Percentiles rank a stretch among this genome's conserved stretches.
Conservation (phyloP, 2,797 vertebrate genomes). For the Neomorphus geoffroyi region DNA sequence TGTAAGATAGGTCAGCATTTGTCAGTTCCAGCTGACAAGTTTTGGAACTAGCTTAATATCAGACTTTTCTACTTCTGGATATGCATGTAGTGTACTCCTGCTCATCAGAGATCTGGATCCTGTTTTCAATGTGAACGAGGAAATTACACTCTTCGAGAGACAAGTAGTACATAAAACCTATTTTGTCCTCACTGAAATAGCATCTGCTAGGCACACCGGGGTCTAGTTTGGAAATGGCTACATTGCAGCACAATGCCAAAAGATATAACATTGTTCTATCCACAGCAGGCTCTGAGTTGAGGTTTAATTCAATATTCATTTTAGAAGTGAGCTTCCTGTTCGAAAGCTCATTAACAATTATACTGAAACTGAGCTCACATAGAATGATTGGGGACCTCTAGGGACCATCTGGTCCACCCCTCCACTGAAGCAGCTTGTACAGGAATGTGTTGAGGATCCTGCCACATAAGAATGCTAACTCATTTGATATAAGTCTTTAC, state of each 20-base stretch:
- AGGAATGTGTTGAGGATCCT: background rate
- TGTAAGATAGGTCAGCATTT: background rate
- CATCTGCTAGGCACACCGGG: background rate
- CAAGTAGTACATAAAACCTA: background rate
- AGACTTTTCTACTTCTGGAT: background rate
- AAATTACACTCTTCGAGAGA: background rate
- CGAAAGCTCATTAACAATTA: background rate
- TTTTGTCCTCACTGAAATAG: background rate
- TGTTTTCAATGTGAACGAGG: conserved; percentile 19
- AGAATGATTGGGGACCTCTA: too few relatives aligned
- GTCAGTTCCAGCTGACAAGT: background rate
- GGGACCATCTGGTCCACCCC: too few relatives aligned
- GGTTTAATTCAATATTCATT: background rate
- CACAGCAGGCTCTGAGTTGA: background rate
- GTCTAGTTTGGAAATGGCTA: background rate
- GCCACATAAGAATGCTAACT: background rate
- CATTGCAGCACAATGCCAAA: background rate
- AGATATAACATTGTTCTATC: background rate
- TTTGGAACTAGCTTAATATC: background rate
- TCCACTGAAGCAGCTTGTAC: too few relatives aligned
- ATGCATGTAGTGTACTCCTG: background rate
- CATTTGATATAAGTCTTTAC: too few relatives aligned
- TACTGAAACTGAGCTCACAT: background rate
- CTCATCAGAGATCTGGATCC: conserved; percentile 3
- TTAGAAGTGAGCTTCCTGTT: background rate